These are phyloP conservation scores for Chloroceryle amazona DNA, from an alignment of 2,797 vertebrate species.

Conservation along the genomic window DNA sequence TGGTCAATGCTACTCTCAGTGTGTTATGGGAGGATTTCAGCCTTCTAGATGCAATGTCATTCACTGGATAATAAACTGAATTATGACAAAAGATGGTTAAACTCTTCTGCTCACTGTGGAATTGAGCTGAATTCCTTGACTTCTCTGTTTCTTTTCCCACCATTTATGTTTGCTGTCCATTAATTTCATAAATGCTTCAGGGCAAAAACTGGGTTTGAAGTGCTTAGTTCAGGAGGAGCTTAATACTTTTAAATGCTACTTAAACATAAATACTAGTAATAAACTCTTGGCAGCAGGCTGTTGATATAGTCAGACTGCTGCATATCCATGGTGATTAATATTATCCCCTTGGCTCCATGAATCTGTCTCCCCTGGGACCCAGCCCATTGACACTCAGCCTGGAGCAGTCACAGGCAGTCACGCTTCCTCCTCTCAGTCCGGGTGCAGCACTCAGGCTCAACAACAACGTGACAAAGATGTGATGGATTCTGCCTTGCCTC, in stretches of 20 bases:
- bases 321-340: background rate
- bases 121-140: background rate
- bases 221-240: background rate
- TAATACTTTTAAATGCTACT: conserved; percentile 21
- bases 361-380: background rate
- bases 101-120: background rate
- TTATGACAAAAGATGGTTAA: background rate
- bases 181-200: background rate
- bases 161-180: background rate
- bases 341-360: background rate
- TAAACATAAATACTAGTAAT: background rate
- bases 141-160: background rate
- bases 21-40: background rate
- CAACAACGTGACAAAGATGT: fast-evolving
- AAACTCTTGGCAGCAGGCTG: background rate
- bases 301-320: background rate
- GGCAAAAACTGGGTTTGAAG: background rate
- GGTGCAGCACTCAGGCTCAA: fast-evolving
- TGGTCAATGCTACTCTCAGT: background rate
- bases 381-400: background rate
- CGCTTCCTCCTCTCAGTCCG: fast-evolving
- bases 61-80: background rate
- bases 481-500: background rate
- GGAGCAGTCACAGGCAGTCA: background rate
- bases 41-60: background rate